Base-by-base conservation (phyloP, 2,888 invertebrate genomes). In the Notocelia uddmanniana region DNA sequence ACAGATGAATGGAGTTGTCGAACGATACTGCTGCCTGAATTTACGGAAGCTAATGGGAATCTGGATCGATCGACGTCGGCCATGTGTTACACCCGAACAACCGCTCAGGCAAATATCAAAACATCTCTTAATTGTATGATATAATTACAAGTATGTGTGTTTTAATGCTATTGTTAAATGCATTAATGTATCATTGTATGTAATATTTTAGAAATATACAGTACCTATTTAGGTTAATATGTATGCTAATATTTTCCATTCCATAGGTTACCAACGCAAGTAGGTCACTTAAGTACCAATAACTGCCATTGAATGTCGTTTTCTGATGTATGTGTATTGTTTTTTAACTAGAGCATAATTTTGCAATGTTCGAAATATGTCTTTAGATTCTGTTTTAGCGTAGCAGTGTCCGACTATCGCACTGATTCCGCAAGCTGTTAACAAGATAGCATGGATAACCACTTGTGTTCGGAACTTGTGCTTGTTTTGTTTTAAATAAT, bases 321-420 rank as follows among this genome's bases (percentile, higher is more conserved):
- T 60, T 23, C 26, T 13, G 23, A 10, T 26, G 54, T 26, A n/a
- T 45, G n/a, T n/a, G n/a, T 31, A 9, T 31, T 60, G 21, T 54
- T 15, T 45, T 41, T 21, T 21, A 45, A 45, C n/a, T 45, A 45
- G 45, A 8, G 5, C 45, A n/a, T 45, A 45, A 45, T 13, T 45
- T 45, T 31, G n/a, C 37, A 13, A 37, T 41, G 60, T 45, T 45
- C 23, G 60, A 45, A 26, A 26, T 60, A 23, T 60, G 60, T 60
- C 45, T 45, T 11, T 19, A 50, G 11, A 41, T 21, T 60, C 23
- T 60, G 60, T 60, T 60, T 26, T 60, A 60, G 60, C 23, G n/a
- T 2, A 26, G 18, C 18, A 23, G 34, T 18, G n/a, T n/a, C 55
- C n/a, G n/a, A n/a, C n/a, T 3, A 11, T 60, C 23, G 60, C 45